A percentile compares a stretch with the other conserved stretches of the same genome.
Evolutionary conservation across 2,113 vertebrate species (phyloP).

Genomic region (Calyptommatus sinebrachiatus): DNA sequence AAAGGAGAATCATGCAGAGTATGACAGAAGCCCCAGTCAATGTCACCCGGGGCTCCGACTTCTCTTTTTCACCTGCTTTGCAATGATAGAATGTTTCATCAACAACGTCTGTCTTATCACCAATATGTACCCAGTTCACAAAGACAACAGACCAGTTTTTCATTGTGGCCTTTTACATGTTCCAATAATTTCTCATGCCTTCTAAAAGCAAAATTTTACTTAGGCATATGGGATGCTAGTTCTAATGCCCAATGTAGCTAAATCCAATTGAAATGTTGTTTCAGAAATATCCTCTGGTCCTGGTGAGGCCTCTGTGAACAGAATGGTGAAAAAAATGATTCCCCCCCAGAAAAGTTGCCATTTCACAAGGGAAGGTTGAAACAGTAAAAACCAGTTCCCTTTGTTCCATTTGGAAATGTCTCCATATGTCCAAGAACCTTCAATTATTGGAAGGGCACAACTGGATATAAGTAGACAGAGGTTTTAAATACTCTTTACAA

Average conservation of each 20-base stretch:
- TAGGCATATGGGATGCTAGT: neutral
- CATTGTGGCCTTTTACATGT: constrained; percentile 27
- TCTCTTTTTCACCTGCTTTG: constrained; percentile 75
- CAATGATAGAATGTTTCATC: constrained; percentile 67
- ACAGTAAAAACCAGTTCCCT: neutral
- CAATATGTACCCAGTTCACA: constrained; percentile 70
- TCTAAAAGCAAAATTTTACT: constrained; percentile 15
- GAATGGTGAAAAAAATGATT: neutral
- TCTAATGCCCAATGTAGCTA: neutral
- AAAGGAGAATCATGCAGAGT: constrained; percentile 75
- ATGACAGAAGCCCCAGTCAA: constrained; percentile 74
- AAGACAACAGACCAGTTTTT: constrained; percentile 36
- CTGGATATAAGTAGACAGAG: neutral
- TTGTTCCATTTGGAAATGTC: neutral
- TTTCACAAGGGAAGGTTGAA: neutral
- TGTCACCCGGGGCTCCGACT: constrained; percentile 66
- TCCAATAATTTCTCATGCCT: constrained; percentile 28
- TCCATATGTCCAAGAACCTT: neutral
- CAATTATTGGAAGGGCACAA: neutral
- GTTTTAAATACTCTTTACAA: neutral
- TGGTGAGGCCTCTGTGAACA: neutral
- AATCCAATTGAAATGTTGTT: neutral
- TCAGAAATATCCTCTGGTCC: neutral
- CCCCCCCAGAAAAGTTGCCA: neutral
- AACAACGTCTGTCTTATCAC: constrained; percentile 66